Conservation (phyloP, 2,113 vertebrate genomes). For the Crotalus horridus region DNA sequence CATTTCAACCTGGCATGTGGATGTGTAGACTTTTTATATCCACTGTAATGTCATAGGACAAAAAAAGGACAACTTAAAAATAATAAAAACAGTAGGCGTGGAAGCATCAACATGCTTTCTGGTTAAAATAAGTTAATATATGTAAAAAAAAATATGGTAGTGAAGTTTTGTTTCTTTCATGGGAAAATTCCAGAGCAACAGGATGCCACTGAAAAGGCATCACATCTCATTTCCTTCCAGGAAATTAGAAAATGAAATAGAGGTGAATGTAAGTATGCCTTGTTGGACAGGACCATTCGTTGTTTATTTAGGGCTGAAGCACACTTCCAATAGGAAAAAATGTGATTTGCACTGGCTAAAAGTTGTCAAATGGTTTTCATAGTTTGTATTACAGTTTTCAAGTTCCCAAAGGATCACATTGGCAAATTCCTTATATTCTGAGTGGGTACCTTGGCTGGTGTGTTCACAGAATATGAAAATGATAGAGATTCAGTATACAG, state of each 20-base stretch:
- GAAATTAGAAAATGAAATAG: neutral
- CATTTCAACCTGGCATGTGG: neutral
- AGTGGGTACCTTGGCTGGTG: neutral
- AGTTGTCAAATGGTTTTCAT: neutral
- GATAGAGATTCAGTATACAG: neutral
- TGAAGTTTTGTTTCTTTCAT: neutral
- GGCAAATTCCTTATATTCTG: neutral
- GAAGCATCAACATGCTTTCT: neutral
- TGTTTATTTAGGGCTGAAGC: neutral
- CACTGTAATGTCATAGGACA: neutral
- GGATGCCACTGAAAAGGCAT: neutral
- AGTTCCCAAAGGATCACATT: neutral
- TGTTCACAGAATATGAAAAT: neutral
- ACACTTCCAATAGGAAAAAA: neutral
- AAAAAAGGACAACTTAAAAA: neutral
- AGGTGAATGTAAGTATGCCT: neutral
- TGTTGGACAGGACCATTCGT: neutral
- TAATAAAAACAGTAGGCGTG: neutral
- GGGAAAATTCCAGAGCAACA: neutral
- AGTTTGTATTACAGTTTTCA: neutral
- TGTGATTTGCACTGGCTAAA: neutral
- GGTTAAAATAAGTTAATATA: neutral
- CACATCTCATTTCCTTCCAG: neutral
- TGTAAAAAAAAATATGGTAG: neutral
- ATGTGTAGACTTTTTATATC: neutral